Evolutionary conservation across 2,113 vertebrate species (phyloP).

Genomic region (Varanus salvator): DNA sequence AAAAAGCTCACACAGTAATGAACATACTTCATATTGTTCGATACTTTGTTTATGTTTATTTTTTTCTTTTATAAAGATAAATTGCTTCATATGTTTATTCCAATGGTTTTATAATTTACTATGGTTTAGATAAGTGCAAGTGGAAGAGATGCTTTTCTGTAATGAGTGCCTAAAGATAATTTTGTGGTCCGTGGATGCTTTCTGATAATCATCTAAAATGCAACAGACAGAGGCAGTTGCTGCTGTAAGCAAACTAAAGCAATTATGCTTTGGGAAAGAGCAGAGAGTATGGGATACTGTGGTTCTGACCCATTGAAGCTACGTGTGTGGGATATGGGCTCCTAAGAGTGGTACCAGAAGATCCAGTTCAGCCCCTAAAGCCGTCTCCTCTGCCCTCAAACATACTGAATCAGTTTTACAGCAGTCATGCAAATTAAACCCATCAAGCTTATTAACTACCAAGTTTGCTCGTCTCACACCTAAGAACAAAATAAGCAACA

Average conservation of each 20-base stretch:
- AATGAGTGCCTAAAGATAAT: conserved; percentile 28
- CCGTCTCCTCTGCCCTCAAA: not conserved
- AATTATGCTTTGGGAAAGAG: conserved; percentile 16
- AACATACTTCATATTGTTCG: not conserved
- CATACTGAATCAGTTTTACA: not conserved
- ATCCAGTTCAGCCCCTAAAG: not conserved
- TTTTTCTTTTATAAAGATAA: conserved; percentile 19
- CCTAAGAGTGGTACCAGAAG: not conserved
- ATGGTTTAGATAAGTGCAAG: conserved; percentile 1
- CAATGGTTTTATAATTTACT: not conserved
- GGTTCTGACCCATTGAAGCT: conserved; percentile 39
- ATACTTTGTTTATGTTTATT: too few species aligned
- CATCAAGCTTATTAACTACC: not conserved
- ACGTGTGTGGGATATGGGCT: not conserved
- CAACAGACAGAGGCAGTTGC: conserved; percentile 40
- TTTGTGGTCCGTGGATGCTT: conserved; percentile 47
- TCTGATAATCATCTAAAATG: conserved; percentile 35
- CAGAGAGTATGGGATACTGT: conserved; percentile 2
- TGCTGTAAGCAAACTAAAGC: conserved; percentile 24
- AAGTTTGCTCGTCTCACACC: not conserved
- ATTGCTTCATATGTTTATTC: conserved; percentile 28
- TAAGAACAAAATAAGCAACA: not conserved
- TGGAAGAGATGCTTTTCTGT: conserved; percentile 3
- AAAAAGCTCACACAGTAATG: not conserved
- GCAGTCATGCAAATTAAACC: not conserved